Evolutionary conservation across 2,113 vertebrate genomes (phyloP).

Genomic region (Phycodurus eques): DNA sequence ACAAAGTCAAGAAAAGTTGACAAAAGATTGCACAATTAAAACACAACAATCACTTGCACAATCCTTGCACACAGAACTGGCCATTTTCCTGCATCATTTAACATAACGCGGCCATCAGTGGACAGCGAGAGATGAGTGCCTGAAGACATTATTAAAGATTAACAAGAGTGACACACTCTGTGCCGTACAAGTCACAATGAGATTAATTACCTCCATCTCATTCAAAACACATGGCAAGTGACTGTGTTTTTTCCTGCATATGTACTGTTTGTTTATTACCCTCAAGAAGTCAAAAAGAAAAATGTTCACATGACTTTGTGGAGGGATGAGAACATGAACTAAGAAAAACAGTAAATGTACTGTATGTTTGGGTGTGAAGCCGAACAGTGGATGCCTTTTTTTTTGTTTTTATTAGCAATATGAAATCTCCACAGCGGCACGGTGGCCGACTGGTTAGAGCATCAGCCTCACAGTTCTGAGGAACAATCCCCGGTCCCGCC

Average conservation of each 20-base stretch:
- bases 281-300: not conserved
- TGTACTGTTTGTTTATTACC: not conserved
- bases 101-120: constrained; percentile 20
- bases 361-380: too few species aligned
- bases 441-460: too few species aligned
- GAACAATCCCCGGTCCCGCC: too few species aligned
- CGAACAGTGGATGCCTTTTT: too few species aligned
- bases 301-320: not conserved
- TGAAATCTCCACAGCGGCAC: too few species aligned
- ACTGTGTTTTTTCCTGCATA: not conserved
- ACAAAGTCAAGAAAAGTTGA: not conserved
- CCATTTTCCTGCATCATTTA: constrained; percentile 55
- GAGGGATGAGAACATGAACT: not conserved
- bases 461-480: too few species aligned
- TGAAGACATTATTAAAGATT: constrained; percentile 63
- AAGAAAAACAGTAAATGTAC: too few species aligned
- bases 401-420: too few species aligned
- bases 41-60: not conserved
- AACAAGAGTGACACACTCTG: constrained; percentile 24
- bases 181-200: constrained; percentile 4
- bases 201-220: not conserved
- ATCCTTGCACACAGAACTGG: not conserved
- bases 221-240: not conserved
- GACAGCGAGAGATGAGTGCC: constrained; percentile 47
- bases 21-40: not conserved